These are phyloP conservation scores for Phyllotreta striolata DNA, from an alignment of 2,888 invertebrate species.

Conservation along the genomic window DNA sequence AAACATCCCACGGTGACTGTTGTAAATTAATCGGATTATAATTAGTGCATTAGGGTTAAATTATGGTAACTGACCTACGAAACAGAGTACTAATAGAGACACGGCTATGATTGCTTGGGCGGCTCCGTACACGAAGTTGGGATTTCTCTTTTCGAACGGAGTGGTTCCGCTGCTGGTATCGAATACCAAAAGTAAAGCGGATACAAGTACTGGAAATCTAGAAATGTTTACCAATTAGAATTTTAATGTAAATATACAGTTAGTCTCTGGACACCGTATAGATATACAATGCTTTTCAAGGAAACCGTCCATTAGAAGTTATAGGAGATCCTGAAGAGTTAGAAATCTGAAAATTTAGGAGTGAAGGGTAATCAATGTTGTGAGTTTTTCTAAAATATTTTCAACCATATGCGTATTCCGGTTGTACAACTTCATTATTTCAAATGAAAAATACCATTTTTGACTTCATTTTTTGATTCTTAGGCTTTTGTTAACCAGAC, in stretches of 20 bases:
- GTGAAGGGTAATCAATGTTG: no score
- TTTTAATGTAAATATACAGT: constrained; percentile 13
- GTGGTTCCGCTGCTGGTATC: constrained; percentile 60
- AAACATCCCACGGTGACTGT: constrained; percentile 82
- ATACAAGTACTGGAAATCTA: constrained; percentile 73
- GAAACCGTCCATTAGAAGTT: no score
- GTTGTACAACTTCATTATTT: no score
- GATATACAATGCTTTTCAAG: no score
- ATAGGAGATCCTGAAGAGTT: no score
- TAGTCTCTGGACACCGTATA: no score
- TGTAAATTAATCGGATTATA: background rate
- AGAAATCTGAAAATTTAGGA: no score
- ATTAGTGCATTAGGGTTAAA: constrained; percentile 43
- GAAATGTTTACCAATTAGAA: constrained; percentile 48
- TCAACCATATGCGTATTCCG: no score
- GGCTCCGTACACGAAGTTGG: constrained; percentile 80
- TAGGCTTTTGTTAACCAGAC: no score
- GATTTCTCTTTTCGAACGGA: constrained; percentile 70
- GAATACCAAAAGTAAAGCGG: constrained; percentile 69
- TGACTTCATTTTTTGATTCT: background rate
- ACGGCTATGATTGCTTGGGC: constrained; percentile 81
- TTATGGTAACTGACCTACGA: constrained; percentile 69
- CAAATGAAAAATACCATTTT: no score
- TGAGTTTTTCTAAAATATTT: no score
- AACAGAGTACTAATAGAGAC: constrained; percentile 78